Base-by-base conservation (phyloP, 2,113 vertebrate genomes). In the Columba janthina region DNA sequence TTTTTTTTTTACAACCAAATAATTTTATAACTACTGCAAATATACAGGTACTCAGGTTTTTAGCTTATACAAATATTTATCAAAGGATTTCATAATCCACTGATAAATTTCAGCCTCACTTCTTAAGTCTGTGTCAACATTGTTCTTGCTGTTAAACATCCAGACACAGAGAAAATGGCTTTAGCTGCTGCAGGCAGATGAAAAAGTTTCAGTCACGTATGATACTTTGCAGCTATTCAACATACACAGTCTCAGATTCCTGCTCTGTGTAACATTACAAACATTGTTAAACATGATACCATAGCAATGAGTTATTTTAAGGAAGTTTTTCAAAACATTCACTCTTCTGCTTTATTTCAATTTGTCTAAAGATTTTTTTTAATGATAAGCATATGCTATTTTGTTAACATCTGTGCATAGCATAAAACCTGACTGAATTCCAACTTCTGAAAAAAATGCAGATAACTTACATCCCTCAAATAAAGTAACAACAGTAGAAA, bases 301-400 rank as follows among this genome's bases (percentile, higher is more conserved):
- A 96, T 24, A 97, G 89, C 87, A 90, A 94, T 96, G 94, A 96
- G 91, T 97, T 98, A 98, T 98, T 98, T 98, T 97, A 98, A 97
- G 94, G 98, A 98, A 97, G 97, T 98, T 98, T 98, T 92, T 97
- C 97, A 97, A 98, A 98, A 98, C 97, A 98, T 98, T 98, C 98
- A 98, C 97, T 98, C 98, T 98, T 96, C 97, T 98, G 98, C 92
- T 98, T 98, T 97, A 98, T 97, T 98, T 98, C 98, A 98, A 97
- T 98, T 98, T 98, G 96, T 98, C 97, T 98, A 97, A 98, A 98
- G 97, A 73, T 96, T 98, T 96, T 97, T 79, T 85, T 96, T 97
- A 98, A 98, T 98, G 97, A 98, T 97, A 98, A 97, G 94, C 97
- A 98, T 88, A 96, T 97, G 98, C 90, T 97, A 93, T 96, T 97